Conservation (phyloP, 2,888 invertebrate genomes). For the Ochropacha duplaris region DNA sequence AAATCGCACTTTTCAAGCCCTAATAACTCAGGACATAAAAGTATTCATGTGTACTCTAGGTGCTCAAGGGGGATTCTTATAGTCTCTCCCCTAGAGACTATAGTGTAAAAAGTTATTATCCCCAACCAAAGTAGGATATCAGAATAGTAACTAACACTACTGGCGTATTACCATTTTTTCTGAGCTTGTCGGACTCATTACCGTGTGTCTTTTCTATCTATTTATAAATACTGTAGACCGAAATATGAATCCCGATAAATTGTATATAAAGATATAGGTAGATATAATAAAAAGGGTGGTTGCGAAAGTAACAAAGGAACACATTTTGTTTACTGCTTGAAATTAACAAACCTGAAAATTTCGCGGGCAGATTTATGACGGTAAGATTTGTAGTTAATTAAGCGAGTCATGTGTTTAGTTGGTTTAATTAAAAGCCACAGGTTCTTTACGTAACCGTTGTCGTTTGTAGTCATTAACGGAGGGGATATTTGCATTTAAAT, state of each 20-base stretch:
- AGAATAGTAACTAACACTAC: too few species aligned
- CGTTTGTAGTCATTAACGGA: slow-evolving; percentile 3
- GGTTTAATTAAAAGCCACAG: slow-evolving; percentile 10
- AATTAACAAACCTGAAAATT: slow-evolving; percentile 1
- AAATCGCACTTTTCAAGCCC: too few species aligned
- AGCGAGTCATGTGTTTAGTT: slow-evolving; percentile 8
- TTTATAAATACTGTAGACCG: not conserved
- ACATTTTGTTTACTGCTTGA: not conserved
- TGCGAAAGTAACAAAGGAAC: not conserved
- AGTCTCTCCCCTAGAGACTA: too few species aligned
- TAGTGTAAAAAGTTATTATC: too few species aligned
- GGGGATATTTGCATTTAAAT: slow-evolving; percentile 7
- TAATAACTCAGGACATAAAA: too few species aligned
- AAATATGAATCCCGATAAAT: not conserved
- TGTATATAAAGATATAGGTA: not conserved
- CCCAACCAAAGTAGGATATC: too few species aligned
- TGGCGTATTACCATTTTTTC: too few species aligned
- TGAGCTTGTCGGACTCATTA: too few species aligned
- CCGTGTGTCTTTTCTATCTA: too few species aligned
- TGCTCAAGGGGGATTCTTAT: too few species aligned
- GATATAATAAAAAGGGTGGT: not conserved
- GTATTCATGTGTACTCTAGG: too few species aligned
- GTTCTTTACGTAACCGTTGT: slow-evolving; percentile 1
- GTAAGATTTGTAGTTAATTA: slow-evolving; percentile 10
- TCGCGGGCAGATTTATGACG: not conserved